Base-by-base conservation (phyloP, 2,888 invertebrate species). In the Schizotus pectinicornis region DNA sequence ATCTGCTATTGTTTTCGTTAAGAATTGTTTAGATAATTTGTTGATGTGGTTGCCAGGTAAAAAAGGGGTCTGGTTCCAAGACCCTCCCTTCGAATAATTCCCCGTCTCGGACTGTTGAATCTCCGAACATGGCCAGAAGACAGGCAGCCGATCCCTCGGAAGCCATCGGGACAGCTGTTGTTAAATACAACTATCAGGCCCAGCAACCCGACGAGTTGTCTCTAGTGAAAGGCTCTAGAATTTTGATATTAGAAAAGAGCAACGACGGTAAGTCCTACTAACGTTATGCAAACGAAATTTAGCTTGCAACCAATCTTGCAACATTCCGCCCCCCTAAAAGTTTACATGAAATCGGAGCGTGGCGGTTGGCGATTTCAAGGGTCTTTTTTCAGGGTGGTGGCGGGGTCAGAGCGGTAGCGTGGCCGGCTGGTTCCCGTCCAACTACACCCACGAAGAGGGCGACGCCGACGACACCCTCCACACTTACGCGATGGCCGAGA, bases 351-450 rank as follows among this genome's bases (percentile, higher is more conserved):
- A 22, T 2, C 22, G 36, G 94, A 67, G 68, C 51, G 56, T 62
- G 52, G 7, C 7, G 13, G 30, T 50, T 13, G 22, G 12, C 12
- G n/a, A 45, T 31, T 9, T 52, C 52, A 50, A 32, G 11, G 33
- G 46, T 34, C 45, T 78, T 22, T 22, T 22, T 22, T 22, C 54
- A 78, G 79, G 85, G 61, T 99, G 99, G 99, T 99, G 99, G 99
- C 88, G 97, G 74, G 99, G 98, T 47, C 94, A 94, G 81, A 86
- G 85, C 70, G 85, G 86, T 41, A 83, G 84, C 52, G 81, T 83
- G 46, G 84, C 86, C 14, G 92, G 92, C 12, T 96, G 99, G 99
- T 99, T 98, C 79, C 99, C 99, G 7, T 97, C 97, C 48, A 99
- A 99, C 82, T 99, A 99, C 81, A 98, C 98, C 62, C 93, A 93